phyloP scores from a whole-genome alignment of 1,140 invertebrate genomes.

The Drosophila pruinosa region DNA sequence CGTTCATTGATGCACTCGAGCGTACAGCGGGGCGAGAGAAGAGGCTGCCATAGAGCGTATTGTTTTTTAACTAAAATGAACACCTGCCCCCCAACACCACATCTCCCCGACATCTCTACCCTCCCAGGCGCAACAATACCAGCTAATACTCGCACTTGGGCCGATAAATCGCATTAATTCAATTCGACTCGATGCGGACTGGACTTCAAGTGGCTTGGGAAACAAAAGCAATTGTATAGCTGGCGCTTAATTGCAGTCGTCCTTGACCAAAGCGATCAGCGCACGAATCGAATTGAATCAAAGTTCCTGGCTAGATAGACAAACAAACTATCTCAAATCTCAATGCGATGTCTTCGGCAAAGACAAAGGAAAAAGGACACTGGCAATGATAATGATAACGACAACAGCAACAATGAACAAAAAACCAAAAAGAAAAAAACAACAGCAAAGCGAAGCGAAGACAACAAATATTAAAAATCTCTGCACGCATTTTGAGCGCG shows the following conservation, averaged over 20 bases:
- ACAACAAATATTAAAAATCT: conserved; percentile 81
- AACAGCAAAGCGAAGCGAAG: neutral
- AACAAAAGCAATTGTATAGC: neutral
- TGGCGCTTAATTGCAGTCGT: neutral
- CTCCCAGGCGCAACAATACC: too few relatives aligned
- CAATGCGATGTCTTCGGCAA: neutral
- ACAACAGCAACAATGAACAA: neutral
- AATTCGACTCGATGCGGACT: neutral
- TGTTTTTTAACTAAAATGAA: conserved; percentile 28
- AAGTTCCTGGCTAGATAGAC: neutral
- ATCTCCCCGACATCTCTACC: too few relatives aligned
- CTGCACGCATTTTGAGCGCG: conserved; percentile 71
- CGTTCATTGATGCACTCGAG: conserved; percentile 5
- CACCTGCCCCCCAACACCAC: conserved; percentile 12
- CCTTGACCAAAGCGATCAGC: conserved; percentile 22
- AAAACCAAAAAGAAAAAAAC: neutral
- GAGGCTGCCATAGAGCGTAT: neutral
- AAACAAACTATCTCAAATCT: too few relatives aligned
- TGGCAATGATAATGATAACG: conserved; percentile 9
- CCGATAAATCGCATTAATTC: neutral
- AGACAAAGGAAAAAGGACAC: neutral
- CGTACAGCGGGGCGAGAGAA: neutral
- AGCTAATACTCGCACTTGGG: neutral
- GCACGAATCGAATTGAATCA: neutral
- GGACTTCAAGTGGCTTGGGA: neutral